Conservation (phyloP, 2,888 invertebrate species). For the Amblyjoppa fuscipennis region DNA sequence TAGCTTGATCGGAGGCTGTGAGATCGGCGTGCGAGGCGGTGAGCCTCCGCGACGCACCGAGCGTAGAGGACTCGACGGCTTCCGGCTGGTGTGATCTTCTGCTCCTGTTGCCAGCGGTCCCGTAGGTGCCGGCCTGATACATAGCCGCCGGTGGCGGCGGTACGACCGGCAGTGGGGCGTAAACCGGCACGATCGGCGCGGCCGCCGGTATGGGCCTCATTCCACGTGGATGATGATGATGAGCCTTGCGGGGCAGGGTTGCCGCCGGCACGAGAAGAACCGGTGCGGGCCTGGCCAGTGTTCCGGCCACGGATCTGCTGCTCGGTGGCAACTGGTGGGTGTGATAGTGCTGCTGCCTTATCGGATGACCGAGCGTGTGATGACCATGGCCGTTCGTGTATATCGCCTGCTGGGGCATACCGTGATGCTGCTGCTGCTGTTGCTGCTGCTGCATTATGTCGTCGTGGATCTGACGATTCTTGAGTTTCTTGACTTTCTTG, state of each 20-base stretch:
- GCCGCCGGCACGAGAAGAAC: conserved; percentile 87
- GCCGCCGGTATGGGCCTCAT: conserved; percentile 84
- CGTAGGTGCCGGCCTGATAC: conserved; percentile 87
- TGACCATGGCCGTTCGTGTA: conserved; percentile 83
- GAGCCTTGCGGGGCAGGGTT: conserved; percentile 84
- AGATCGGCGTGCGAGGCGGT: conserved; percentile 83
- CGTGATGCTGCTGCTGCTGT: conserved; percentile 68
- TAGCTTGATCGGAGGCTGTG: conserved; percentile 71
- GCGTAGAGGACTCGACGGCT: conserved; percentile 74
- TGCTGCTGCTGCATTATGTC: conserved; percentile 82
- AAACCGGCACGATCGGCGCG: conserved; percentile 86
- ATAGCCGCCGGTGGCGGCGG: conserved; percentile 88
- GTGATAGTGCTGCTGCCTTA: conserved; percentile 80
- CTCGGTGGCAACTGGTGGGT: conserved; percentile 79
- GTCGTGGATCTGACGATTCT: conserved; percentile 78
- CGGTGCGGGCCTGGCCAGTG: conserved; percentile 81
- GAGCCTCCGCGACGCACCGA: conserved; percentile 79
- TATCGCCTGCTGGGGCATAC: conserved; percentile 74
- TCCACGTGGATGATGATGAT: conserved; percentile 82
- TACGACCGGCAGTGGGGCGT: conserved; percentile 86
- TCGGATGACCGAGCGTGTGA: conserved; percentile 83
- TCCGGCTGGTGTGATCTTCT: conserved; percentile 77
- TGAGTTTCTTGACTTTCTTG: conserved; percentile 82
- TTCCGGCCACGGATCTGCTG: conserved; percentile 82
- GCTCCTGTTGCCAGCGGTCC: conserved; percentile 86